A percentile compares a stretch with the other conserved stretches of the same genome.
Conservation (phyloP, 2,888 invertebrate species). For the Heterodera filipjevi region DNA sequence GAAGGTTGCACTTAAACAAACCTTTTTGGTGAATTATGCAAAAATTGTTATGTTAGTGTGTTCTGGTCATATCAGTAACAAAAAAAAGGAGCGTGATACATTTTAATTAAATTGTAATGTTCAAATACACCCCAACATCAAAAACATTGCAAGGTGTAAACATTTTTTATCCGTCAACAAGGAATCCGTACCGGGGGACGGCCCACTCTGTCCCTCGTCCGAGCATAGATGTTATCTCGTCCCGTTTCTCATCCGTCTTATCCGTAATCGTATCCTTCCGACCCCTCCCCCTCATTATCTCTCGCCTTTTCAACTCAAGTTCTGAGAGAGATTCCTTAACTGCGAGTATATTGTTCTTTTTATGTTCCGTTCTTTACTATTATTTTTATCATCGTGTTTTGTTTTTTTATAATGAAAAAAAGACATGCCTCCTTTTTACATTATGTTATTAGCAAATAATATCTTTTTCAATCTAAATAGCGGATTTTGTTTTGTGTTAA, state of each 20-base stretch:
- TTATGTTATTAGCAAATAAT: background rate
- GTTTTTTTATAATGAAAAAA: background rate
- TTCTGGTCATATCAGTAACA: no score
- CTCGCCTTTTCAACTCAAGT: background rate
- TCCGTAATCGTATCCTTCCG: background rate
- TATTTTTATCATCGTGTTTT: constrained; percentile 10
- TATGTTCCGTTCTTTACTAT: background rate
- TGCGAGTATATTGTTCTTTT: background rate
- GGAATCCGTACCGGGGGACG: no score
- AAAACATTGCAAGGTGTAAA: no score
- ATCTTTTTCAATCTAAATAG: background rate
- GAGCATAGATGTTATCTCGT: background rate
- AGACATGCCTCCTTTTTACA: background rate
- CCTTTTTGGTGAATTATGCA: no score
- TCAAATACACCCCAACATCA: no score
- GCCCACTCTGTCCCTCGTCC: no score
- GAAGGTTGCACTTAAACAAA: no score
- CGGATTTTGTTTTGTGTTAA: background rate
- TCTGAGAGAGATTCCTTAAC: background rate
- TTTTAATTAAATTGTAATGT: no score
- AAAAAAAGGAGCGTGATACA: no score
- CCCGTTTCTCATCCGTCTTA: background rate
- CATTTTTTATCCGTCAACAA: no score
- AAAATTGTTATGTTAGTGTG: no score
- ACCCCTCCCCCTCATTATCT: background rate